Percentiles rank a stretch among this genome's conserved stretches.
Conservation (phyloP, 2,113 vertebrate species). For the Serilophus lunatus region DNA sequence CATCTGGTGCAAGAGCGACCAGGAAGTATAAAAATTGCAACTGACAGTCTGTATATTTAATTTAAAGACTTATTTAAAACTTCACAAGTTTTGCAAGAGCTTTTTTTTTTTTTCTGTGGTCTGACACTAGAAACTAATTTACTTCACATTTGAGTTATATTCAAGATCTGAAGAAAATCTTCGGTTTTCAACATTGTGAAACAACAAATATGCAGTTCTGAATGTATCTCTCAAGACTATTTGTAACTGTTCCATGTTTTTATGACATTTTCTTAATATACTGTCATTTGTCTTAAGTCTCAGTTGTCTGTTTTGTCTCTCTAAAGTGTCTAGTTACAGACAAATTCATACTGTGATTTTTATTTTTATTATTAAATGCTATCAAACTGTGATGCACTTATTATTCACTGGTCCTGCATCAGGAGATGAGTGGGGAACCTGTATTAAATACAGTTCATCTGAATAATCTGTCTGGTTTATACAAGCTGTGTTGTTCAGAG, state of each 20-base stretch:
- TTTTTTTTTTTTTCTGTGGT: constrained; percentile 67
- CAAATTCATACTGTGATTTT: constrained; percentile 84
- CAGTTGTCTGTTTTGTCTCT: constrained; percentile 75
- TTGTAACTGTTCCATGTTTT: constrained; percentile 76
- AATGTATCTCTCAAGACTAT: constrained; percentile 69
- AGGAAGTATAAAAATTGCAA: constrained; percentile 65
- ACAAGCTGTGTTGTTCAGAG: constrained; percentile 83
- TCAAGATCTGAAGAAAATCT: constrained; percentile 74
- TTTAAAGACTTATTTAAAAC: constrained; percentile 78
- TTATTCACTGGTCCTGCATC: constrained; percentile 85
- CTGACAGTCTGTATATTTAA: constrained; percentile 74
- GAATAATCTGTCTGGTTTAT: constrained; percentile 85
- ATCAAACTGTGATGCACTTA: constrained; percentile 85
- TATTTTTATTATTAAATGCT: constrained; percentile 84
- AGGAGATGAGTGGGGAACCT: constrained; percentile 83
- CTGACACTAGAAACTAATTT: constrained; percentile 79
- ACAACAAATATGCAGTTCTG: constrained; percentile 86
- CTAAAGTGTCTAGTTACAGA: constrained; percentile 80
- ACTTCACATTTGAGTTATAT: constrained; percentile 69
- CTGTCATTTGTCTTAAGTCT: constrained; percentile 75
- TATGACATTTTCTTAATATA: constrained; percentile 77
- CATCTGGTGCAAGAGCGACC: constrained; percentile 67
- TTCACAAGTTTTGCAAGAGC: constrained; percentile 63
- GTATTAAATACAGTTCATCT: constrained; percentile 83
- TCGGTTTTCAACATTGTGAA: constrained; percentile 71